phyloP scores from a whole-genome alignment of 2,113 vertebrate genomes.

The Cairina moschata region DNA sequence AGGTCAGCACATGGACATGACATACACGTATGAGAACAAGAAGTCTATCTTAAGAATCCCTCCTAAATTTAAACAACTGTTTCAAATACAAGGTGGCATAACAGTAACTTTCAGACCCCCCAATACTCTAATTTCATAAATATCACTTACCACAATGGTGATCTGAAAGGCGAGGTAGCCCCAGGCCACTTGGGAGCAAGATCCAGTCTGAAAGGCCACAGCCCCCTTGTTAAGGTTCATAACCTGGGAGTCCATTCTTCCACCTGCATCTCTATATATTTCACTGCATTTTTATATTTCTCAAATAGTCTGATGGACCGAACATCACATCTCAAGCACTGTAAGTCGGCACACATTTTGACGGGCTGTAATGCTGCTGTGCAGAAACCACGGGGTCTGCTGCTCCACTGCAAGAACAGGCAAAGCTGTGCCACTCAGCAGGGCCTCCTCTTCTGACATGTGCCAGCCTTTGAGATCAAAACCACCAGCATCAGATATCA shows the following conservation, averaged over 20 bases:
- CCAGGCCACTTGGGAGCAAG: not conserved
- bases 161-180: not conserved
- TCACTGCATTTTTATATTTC: not conserved
- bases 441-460: not conserved
- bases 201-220: rapidly evolving
- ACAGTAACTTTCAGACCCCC: not conserved
- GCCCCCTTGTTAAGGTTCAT: rapidly evolving
- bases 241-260: not conserved
- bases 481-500: not conserved
- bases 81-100: not conserved
- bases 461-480: rapidly evolving
- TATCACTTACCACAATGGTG: not conserved
- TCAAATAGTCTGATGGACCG: not conserved
- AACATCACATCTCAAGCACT: rapidly evolving
- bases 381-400: not conserved
- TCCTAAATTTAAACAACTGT: not conserved
- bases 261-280: rapidly evolving
- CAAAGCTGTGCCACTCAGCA: not conserved
- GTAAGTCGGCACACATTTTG: rapidly evolving
- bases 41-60: not conserved
- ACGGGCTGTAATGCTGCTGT: not conserved
- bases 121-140: not conserved
- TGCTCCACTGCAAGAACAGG: not conserved
- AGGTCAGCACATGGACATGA: not conserved
- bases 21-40: rapidly evolving